These are phyloP conservation scores for Himalopsyche kuldschensis DNA, from an alignment of 2,888 invertebrate species.

Conservation along the genomic window DNA sequence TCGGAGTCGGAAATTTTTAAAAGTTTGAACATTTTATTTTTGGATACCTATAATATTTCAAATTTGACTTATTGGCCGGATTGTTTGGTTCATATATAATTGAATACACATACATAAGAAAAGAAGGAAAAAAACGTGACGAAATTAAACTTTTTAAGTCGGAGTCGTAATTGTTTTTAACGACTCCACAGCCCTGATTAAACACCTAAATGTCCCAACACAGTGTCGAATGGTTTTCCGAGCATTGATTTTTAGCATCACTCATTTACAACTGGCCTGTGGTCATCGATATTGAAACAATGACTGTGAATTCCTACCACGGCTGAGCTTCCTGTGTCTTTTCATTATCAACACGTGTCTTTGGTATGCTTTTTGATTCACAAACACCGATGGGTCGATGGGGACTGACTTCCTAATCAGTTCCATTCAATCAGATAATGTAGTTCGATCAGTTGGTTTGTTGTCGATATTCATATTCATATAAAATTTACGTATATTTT, in stretches of 20 bases:
- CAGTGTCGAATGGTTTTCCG: background rate
- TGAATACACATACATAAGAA: too few relatives aligned
- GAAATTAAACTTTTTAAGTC: too few relatives aligned
- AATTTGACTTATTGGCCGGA: too few relatives aligned
- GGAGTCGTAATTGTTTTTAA: too few relatives aligned
- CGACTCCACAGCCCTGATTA: too few relatives aligned
- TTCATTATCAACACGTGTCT: background rate
- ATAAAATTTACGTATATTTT: too few relatives aligned
- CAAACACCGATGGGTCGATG: background rate
- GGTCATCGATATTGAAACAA: background rate
- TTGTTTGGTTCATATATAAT: too few relatives aligned
- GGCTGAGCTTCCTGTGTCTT: background rate
- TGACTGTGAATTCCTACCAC: background rate
- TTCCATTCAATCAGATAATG: background rate
- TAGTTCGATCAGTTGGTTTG: background rate
- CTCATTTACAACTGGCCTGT: background rate
- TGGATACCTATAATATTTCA: too few relatives aligned
- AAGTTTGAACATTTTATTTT: too few relatives aligned
- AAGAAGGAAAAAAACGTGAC: too few relatives aligned
- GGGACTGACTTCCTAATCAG: background rate
- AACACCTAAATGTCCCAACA: background rate
- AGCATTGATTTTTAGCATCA: background rate
- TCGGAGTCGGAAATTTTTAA: too few relatives aligned
- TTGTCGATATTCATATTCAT: background rate
- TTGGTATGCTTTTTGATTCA: background rate